Evolutionary conservation across 2,888 invertebrate genomes (phyloP).

Genomic region (Xanthia togata): DNA sequence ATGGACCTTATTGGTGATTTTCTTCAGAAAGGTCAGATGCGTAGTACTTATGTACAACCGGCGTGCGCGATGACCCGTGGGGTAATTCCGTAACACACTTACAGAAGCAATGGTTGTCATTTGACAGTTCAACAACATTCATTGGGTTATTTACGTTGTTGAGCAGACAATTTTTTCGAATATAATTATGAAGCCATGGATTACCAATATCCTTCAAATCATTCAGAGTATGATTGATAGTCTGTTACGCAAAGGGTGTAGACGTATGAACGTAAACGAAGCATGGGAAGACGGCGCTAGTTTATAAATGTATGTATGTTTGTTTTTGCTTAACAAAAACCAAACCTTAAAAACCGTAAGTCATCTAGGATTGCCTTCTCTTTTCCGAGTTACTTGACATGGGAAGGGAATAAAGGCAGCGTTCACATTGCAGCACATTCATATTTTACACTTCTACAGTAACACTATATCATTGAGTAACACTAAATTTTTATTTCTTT

Average conservation of each 20-base stretch:
- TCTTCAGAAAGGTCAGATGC: too few species aligned
- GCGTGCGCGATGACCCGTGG: not conserved
- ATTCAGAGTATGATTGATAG: not conserved
- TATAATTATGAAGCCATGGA: too few species aligned
- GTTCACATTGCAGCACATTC: constrained; percentile 4
- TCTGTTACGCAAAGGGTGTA: too few species aligned
- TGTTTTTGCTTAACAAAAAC: not conserved
- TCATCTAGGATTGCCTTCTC: not conserved
- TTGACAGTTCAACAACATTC: too few species aligned
- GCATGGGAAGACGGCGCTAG: not conserved
- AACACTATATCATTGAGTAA: not conserved
- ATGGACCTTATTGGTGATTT: too few species aligned
- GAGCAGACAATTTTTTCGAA: too few species aligned
- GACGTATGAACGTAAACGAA: not conserved
- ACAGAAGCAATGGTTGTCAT: too few species aligned
- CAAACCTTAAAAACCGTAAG: too few species aligned
- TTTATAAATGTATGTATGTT: not conserved
- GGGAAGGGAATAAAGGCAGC: constrained; percentile 6
- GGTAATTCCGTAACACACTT: too few species aligned
- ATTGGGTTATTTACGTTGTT: too few species aligned
- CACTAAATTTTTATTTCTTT: not conserved
- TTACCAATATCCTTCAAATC: not conserved
- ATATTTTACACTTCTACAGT: not conserved
- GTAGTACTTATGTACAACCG: too few species aligned
- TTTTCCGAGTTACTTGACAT: constrained; percentile 10